These are phyloP conservation scores for Diadegma fenestrale DNA, from an alignment of 2,888 invertebrate species.

Conservation along the genomic window DNA sequence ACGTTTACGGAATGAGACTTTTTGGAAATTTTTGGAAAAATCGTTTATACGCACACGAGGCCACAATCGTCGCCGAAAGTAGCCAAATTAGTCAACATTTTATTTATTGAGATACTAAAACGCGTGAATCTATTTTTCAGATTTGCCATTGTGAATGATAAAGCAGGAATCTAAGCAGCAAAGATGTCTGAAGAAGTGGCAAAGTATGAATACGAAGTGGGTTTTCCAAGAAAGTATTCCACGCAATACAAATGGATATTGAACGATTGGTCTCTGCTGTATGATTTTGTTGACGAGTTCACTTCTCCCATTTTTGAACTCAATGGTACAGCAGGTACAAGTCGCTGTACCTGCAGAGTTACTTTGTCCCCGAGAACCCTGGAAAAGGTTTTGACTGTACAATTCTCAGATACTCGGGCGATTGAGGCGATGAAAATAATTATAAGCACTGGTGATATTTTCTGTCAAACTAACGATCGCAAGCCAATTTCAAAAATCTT, in stretches of 20 bases:
- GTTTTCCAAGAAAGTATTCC: not conserved
- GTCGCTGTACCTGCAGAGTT: not conserved
- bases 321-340: not conserved
- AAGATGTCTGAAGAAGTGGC: not conserved
- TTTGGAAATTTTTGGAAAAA: no score
- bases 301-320: not conserved
- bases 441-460: no score
- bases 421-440: no score
- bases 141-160: not conserved
- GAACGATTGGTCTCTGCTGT: slow-evolving; percentile 1
- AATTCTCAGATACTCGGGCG: no score
- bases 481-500: not conserved
- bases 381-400: no score
- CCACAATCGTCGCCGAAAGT: no score
- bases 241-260: slow-evolving; percentile 2
- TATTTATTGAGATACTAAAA: not conserved
- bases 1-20: no score
- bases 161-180: not conserved
- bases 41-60: no score
- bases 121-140: not conserved
- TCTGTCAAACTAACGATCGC: no score
- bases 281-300: not conserved
- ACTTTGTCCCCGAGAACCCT: no score
- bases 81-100: no score
- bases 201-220: not conserved